A percentile compares a stretch with the other conserved stretches of the same genome.
These are phyloP conservation scores for Mus spretus DNA, from an alignment of 2,797 vertebrate species.

Conservation along the genomic window DNA sequence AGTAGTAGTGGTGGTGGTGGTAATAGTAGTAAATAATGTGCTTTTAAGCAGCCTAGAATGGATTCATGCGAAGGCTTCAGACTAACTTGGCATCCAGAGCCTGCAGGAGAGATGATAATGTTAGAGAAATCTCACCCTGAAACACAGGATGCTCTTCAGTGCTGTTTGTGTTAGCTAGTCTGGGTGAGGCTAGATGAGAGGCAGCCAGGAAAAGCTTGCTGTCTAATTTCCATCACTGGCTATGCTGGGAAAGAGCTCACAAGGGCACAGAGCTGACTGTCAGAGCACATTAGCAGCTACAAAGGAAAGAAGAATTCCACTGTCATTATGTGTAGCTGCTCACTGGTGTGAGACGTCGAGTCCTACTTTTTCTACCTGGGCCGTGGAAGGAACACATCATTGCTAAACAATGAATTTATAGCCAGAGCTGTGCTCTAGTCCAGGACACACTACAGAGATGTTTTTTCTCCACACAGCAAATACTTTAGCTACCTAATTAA, in stretches of 20 bases:
- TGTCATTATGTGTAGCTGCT: conserved; percentile 95
- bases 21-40: not conserved
- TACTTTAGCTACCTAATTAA: conserved; percentile 60
- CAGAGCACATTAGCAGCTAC: conserved; percentile 95
- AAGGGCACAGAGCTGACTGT: conserved; percentile 98
- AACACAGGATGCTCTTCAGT: conserved; percentile 16
- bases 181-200: conserved; percentile 89
- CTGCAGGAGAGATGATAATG: not conserved
- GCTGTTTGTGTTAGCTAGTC: conserved; percentile 61
- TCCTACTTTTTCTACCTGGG: conserved; percentile 92
- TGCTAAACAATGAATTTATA: conserved; percentile 80
- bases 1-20: not conserved
- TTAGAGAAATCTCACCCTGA: not conserved
- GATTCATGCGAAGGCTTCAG: not conserved
- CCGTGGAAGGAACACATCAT: conserved; percentile 82
- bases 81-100: not conserved
- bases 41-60: not conserved
- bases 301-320: conserved; percentile 93
- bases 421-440: conserved; percentile 62
- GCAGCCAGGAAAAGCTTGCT: conserved; percentile 95
- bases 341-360: conserved; percentile 92
- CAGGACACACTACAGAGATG: conserved; percentile 40
- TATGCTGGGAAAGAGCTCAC: conserved; percentile 96
- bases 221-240: conserved; percentile 96
- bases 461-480: conserved; percentile 57